phyloP scores from a whole-genome alignment of 1,140 invertebrate genomes.

The Nephila pilipes region DNA sequence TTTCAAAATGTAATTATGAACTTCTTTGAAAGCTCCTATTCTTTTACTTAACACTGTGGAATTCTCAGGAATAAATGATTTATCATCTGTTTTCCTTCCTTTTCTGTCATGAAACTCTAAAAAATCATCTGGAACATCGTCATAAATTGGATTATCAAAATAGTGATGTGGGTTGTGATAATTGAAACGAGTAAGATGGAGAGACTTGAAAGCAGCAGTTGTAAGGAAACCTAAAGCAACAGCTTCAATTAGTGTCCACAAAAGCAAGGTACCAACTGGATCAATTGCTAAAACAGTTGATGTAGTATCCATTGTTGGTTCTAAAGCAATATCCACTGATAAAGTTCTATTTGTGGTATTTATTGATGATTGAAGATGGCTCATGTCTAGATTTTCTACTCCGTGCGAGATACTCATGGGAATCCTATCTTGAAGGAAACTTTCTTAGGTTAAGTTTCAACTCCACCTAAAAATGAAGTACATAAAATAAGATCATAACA shows the following conservation, averaged over 20 bases:
- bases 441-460: too few relatives aligned
- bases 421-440: background rate
- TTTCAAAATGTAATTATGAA: background rate
- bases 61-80: background rate
- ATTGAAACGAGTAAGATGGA: background rate
- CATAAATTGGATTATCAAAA: background rate
- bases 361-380: background rate
- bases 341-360: background rate
- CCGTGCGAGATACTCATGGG: background rate
- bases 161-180: background rate
- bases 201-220: slow-evolving; percentile 25
- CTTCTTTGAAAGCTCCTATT: background rate
- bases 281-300: slow-evolving; percentile 30
- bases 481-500: too few relatives aligned
- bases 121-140: background rate
- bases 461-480: too few relatives aligned
- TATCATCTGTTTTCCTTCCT: background rate
- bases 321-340: background rate
- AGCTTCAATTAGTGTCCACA: slow-evolving; percentile 47
- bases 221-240: slow-evolving; percentile 39
- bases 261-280: slow-evolving; percentile 15
- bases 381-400: background rate
- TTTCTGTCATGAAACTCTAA: background rate
- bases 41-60: background rate
- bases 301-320: background rate